Conservation (phyloP, 2,888 invertebrate genomes). For the Diadegma fenestrale region DNA sequence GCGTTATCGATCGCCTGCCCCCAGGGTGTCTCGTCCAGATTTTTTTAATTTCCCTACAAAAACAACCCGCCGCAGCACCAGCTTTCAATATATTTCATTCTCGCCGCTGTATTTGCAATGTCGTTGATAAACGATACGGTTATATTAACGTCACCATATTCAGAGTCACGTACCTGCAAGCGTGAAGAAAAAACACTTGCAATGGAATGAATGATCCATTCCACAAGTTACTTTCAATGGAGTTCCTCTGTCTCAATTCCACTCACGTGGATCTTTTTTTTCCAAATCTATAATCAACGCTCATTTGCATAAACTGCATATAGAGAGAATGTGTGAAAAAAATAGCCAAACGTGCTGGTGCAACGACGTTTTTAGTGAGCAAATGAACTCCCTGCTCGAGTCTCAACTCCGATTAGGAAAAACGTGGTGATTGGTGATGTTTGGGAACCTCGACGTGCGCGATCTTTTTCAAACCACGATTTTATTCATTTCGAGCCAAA, state of each 20-base stretch:
- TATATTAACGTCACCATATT: conserved; percentile 59
- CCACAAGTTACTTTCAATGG: not conserved
- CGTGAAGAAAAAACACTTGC: not conserved
- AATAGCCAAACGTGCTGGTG: not conserved
- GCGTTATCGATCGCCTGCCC: conserved; percentile 80
- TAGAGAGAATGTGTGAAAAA: not conserved
- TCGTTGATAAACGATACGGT: conserved; percentile 81
- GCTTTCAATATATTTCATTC: conserved; percentile 79
- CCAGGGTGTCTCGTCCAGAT: conserved; percentile 72
- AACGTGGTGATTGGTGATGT: not conserved
- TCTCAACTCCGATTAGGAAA: not conserved
- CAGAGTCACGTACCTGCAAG: conserved; percentile 39
- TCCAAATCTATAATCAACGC: not conserved
- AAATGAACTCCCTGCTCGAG: not conserved
- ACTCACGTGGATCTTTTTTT: not conserved
- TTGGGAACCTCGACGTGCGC: not conserved
- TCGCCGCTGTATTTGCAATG: conserved; percentile 77
- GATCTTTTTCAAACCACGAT: not conserved
- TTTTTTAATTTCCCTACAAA: conserved; percentile 67
- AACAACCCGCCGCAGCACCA: conserved; percentile 73
- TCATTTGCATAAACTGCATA: not conserved
- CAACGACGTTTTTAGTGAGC: not conserved
- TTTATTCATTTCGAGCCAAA: not conserved
- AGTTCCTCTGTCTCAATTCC: not conserved
- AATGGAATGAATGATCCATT: not conserved